Evolutionary conservation across 1,140 invertebrate genomes (phyloP).

Genomic region (Caenorhabditis briggsae): DNA sequence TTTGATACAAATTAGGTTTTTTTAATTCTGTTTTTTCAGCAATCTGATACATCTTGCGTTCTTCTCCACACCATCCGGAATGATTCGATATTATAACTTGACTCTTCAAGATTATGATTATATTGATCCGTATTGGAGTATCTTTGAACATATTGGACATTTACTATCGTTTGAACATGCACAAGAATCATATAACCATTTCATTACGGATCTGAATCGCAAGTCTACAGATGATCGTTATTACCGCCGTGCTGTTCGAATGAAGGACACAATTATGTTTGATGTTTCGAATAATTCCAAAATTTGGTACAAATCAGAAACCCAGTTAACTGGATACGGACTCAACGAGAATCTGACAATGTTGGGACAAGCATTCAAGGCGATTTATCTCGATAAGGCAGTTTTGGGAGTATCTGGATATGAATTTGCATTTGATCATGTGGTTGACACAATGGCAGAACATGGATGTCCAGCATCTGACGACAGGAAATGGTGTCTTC

Average conservation of each 20-base stretch:
- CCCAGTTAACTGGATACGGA: constrained; percentile 70
- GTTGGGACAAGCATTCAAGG: constrained; percentile 73
- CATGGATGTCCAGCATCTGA: constrained; percentile 73
- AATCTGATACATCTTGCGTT: constrained; percentile 76
- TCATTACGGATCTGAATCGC: constrained; percentile 72
- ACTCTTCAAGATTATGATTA: constrained; percentile 73
- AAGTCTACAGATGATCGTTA: constrained; percentile 74
- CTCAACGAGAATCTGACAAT: constrained; percentile 74
- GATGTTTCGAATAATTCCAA: constrained; percentile 75
- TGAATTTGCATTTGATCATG: constrained; percentile 74
- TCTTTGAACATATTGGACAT: constrained; percentile 58
- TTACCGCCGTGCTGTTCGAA: constrained; percentile 74
- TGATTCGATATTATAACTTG: constrained; percentile 75
- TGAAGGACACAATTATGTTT: constrained; percentile 74
- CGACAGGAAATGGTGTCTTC: constrained; percentile 72
- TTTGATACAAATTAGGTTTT: not conserved
- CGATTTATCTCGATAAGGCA: constrained; percentile 73
- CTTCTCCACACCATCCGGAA: constrained; percentile 75
- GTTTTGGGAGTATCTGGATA: constrained; percentile 74
- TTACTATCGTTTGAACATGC: constrained; percentile 60
- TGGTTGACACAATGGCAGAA: constrained; percentile 70
- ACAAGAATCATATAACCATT: constrained; percentile 73
- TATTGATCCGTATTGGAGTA: constrained; percentile 67
- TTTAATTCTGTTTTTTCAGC: constrained; percentile 16
- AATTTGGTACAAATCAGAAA: constrained; percentile 72